These are phyloP conservation scores for Esox lucius DNA, from an alignment of 2,797 vertebrate genomes.

Conservation along the genomic window DNA sequence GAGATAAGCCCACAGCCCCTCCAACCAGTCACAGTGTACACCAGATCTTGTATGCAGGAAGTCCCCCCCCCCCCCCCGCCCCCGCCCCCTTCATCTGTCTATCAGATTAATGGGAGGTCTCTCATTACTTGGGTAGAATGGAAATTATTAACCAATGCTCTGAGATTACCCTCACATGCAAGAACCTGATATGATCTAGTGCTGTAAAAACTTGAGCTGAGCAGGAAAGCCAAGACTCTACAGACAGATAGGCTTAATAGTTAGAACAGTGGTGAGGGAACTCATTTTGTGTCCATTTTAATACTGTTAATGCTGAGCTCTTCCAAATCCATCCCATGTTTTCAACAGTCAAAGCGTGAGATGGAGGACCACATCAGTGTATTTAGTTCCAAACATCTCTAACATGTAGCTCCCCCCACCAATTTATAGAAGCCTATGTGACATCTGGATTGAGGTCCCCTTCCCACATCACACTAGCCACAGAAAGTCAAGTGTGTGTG, in stretches of 20 bases:
- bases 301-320: background rate
- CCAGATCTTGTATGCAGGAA: constrained; percentile 3
- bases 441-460: constrained; percentile 51
- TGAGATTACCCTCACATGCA: constrained; percentile 10
- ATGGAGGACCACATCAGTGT: constrained; percentile 33
- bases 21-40: no score
- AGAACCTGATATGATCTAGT: constrained; percentile 1
- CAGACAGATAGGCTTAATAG: background rate
- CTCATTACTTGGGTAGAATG: constrained; percentile 26
- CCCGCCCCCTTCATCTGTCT: background rate
- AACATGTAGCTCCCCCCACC: background rate
- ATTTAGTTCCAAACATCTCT: constrained; percentile 33
- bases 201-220: constrained; percentile 13
- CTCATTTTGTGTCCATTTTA: background rate
- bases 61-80: background rate
- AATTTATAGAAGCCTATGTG: constrained; percentile 27
- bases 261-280: background rate
- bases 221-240: background rate
- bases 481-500: constrained; percentile 38
- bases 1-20: background rate
- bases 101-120: constrained; percentile 16
- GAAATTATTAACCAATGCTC: constrained; percentile 27
- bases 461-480: constrained; percentile 58
- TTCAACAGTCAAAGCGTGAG: constrained; percentile 13
- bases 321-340: constrained; percentile 2